A percentile compares a stretch with the other conserved stretches of the same genome.
Evolutionary conservation across 2,888 invertebrate species (phyloP).

Genomic region (Octonoba sinensis): DNA sequence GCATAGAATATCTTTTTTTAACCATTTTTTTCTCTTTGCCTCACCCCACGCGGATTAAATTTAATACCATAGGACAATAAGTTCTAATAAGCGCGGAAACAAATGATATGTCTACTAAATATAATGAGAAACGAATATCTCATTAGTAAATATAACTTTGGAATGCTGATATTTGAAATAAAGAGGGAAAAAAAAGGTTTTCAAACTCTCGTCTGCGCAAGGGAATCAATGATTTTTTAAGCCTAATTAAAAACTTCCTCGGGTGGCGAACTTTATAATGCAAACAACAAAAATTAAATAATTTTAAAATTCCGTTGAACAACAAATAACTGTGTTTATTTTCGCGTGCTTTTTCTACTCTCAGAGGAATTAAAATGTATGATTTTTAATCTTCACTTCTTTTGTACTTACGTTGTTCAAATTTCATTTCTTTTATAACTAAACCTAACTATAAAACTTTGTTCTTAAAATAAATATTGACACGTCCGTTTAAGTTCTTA

Average conservation of each 20-base stretch:
- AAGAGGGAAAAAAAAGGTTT: not conserved
- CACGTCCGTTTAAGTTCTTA: slow-evolving; percentile 32
- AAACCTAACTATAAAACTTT: not conserved
- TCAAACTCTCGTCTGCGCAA: not conserved
- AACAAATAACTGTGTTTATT: not conserved
- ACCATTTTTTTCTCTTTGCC: not conserved
- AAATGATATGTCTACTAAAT: slow-evolving; percentile 45
- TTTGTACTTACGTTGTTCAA: not conserved
- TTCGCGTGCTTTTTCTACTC: not conserved
- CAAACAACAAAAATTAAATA: slow-evolving; percentile 45
- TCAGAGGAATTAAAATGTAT: not conserved
- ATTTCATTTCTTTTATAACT: not conserved
- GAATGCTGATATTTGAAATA: not conserved
- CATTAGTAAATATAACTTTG: slow-evolving; percentile 44
- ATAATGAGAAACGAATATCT: slow-evolving; percentile 55
- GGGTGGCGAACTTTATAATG: slow-evolving; percentile 24
- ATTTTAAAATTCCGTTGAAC: slow-evolving; percentile 18
- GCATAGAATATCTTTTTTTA: not conserved
- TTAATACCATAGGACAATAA: slow-evolving; percentile 51
- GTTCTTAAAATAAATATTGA: slow-evolving; percentile 16
- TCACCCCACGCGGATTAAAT: slow-evolving; percentile 49
- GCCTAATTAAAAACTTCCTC: slow-evolving; percentile 54
- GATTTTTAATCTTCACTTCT: not conserved
- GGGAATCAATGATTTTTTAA: slow-evolving; percentile 23
- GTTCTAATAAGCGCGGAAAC: slow-evolving; percentile 53